Conservation (phyloP, 92 coral and sea anemone genomes). For the Phenganax stokvisi region DNA sequence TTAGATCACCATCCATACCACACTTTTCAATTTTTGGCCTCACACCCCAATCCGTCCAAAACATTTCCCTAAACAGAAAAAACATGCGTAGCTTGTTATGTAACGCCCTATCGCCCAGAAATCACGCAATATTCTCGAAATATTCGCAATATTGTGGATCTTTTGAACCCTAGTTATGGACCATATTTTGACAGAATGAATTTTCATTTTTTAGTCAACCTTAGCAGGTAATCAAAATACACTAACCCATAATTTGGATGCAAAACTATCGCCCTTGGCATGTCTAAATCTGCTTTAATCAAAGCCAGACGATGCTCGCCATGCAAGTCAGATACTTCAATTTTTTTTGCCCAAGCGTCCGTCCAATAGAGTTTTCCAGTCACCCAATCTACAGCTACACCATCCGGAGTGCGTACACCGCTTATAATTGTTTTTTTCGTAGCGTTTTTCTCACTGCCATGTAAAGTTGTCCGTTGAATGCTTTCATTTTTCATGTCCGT, state of each 20-base stretch:
- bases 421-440: constrained; percentile 26
- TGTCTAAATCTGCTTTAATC: constrained; percentile 52
- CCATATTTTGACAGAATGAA: background rate
- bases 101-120: background rate
- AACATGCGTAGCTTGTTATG: background rate
- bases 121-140: background rate
- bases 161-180: background rate
- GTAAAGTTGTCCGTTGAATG: constrained; percentile 59
- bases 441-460: background rate
- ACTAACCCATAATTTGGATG: constrained; percentile 73
- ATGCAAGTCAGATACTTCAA: constrained; percentile 77
- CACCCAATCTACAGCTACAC: constrained; percentile 89
- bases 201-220: background rate
- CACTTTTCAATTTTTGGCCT: constrained; percentile 59
- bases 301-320: constrained; percentile 64
- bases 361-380: constrained; percentile 87
- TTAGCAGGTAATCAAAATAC: background rate
- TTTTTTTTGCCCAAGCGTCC: constrained; percentile 67
- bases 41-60: constrained; percentile 75
- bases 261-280: constrained; percentile 74
- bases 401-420: constrained; percentile 64
- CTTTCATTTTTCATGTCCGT: constrained; percentile 73
- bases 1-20: constrained; percentile 61
- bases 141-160: background rate
- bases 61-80: constrained; percentile 49